Percentiles rank a stretch among this genome's conserved stretches.
Evolutionary conservation across 1,140 invertebrate species (phyloP).

Genomic region (Monochamus saltuarius): DNA sequence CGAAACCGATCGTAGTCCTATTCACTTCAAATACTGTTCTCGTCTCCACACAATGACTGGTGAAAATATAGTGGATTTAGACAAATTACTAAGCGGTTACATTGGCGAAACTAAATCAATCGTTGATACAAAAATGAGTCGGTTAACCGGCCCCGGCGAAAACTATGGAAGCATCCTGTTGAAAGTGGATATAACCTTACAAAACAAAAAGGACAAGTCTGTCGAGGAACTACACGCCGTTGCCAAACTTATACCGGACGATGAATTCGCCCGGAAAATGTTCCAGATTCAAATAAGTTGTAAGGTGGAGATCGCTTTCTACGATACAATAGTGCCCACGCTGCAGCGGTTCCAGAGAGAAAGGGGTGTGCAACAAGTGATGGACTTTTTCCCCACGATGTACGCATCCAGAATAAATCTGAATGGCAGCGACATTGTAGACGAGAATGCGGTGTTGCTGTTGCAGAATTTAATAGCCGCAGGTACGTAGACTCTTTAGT

Average conservation of each 20-base stretch:
- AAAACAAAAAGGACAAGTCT: conserved; percentile 34
- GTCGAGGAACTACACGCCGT: conserved; percentile 53
- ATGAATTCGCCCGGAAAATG: conserved; percentile 53
- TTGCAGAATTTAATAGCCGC: conserved; percentile 56
- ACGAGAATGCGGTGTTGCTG: conserved; percentile 57
- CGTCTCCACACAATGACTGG: not conserved
- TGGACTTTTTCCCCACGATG: conserved; percentile 53
- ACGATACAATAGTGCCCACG: conserved; percentile 52
- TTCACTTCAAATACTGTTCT: no score
- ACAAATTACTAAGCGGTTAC: conserved; percentile 18
- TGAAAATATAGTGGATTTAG: conserved; percentile 19
- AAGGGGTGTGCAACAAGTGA: conserved; percentile 47
- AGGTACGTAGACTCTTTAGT: conserved; percentile 26
- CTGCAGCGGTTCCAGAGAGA: conserved; percentile 54
- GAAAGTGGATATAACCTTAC: conserved; percentile 42
- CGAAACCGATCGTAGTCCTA: no score
- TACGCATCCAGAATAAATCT: conserved; percentile 55
- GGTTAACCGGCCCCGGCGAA: conserved; percentile 58
- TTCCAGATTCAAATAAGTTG: conserved; percentile 59
- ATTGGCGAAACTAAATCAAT: conserved; percentile 13
- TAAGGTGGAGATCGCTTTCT: conserved; percentile 58
- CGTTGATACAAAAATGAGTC: conserved; percentile 21
- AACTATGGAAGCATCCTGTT: conserved; percentile 62
- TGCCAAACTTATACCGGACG: conserved; percentile 56
- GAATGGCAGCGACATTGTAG: conserved; percentile 45